phyloP scores from a whole-genome alignment of 2,888 invertebrate genomes.

The Suillia variegata region DNA sequence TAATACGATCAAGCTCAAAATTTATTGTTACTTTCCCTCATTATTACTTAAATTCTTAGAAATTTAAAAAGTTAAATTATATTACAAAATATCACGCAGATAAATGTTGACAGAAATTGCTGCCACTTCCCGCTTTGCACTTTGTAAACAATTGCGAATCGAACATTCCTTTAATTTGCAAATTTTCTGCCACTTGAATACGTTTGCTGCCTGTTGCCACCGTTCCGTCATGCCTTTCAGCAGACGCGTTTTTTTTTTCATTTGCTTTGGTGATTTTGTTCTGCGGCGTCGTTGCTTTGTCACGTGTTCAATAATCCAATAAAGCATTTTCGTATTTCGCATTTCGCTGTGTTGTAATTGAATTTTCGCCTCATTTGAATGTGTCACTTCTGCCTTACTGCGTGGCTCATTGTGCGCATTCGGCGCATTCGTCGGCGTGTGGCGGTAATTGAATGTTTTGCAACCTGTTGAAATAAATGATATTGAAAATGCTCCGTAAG shows the following conservation, averaged over 20 bases:
- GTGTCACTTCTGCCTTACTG: constrained; percentile 1
- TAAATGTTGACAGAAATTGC: neutral
- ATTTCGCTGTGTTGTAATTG: neutral
- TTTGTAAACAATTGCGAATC: no score
- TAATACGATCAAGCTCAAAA: no score
- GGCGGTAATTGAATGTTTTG: neutral
- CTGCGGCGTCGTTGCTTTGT: neutral
- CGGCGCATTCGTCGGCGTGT: neutral
- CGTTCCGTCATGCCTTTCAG: neutral
- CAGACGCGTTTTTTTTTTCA: neutral
- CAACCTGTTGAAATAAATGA: constrained; percentile 2
- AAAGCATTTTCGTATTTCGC: no score
- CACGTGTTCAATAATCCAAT: constrained; percentile 6
- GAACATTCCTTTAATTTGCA: neutral
- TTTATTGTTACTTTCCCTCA: no score
- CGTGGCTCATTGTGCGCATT: neutral
- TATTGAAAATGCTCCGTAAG: no score
- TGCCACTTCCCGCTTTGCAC: no score
- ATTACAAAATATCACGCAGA: no score
- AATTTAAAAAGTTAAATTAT: no score
- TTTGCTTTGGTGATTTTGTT: neutral
- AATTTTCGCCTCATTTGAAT: constrained; percentile 6
- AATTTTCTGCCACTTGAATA: neutral
- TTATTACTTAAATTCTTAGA: no score
- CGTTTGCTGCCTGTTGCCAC: neutral